Evolutionary conservation across 2,797 vertebrate genomes (phyloP), one percentile per base, ranked within the genome.

Genomic region (Selene dorsalis): DNA sequence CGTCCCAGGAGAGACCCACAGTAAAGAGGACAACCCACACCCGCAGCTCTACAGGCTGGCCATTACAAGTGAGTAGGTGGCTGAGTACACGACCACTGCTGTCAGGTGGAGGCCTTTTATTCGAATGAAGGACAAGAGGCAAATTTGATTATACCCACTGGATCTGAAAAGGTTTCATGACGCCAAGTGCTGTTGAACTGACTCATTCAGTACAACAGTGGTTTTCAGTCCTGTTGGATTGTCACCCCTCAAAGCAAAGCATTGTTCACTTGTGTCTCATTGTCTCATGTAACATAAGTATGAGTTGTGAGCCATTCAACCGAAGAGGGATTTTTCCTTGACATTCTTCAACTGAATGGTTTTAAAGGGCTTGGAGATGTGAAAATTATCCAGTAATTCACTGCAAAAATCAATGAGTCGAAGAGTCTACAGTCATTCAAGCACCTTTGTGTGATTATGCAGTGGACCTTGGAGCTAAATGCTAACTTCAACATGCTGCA

Each of bases 1-100:
- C 0, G 97, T 99, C 17, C 98, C 98, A 0, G 98, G 98, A 70
- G 96, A 99, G 89, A 95, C 94, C 66, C 95, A 95, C 74, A 96
- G 92, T 80, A 86, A 73, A 47, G 84, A 84, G 17, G 22, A 16
- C 30, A 95, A 96, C 80, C 96, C 93, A 55, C 96, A 97, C 86
- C 90, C 96, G 50, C 91, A 96, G 30, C 91, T 99, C 8, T 99
- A 99, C 92, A 97, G 97, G 91, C 88, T 99, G 0, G 96, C 94
- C 52, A 97, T 99, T 84, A 98, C 98, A 1, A 92, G 98, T 99
- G 91, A 96, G 96, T 93, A 6, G 4, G 6, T 2, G 47, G 48
- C 14, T 70, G 26, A 57, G 32, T 35, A 12, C 20, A 17, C 12
- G 39, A 20, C 12, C 1, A 12, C 6, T 53, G 14, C 9, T 63